These are phyloP conservation scores for Ceratotherium simum DNA, from an alignment of 2,113 vertebrate genomes.

Conservation along the genomic window DNA sequence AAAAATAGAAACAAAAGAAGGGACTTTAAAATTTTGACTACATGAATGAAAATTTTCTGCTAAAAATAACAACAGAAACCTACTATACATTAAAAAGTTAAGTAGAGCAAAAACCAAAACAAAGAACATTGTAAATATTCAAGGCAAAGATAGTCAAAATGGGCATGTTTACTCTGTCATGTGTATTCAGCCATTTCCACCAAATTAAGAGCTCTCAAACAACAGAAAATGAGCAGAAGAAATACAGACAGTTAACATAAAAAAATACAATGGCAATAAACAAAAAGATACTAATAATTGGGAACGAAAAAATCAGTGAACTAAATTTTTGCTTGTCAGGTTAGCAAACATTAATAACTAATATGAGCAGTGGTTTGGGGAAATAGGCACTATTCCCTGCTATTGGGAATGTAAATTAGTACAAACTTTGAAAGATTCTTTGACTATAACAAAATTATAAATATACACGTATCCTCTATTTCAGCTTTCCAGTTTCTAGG, in stretches of 20 bases:
- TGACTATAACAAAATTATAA: not conserved
- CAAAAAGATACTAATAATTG: not conserved
- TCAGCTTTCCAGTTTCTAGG: not conserved
- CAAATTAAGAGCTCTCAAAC: not conserved
- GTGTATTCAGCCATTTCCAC: not conserved
- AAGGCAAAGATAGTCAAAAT: not conserved
- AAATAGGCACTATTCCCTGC: not conserved
- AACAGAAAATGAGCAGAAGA: not conserved
- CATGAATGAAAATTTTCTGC: not conserved
- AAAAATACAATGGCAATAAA: not conserved
- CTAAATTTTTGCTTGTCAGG: not conserved
- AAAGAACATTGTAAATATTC: not conserved
- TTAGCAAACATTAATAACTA: not conserved
- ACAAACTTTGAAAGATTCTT: not conserved
- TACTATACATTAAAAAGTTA: not conserved
- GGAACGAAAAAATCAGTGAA: not conserved
- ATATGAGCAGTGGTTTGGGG: not conserved
- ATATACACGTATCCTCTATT: not conserved
- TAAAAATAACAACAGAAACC: not conserved
- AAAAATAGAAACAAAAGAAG: not conserved
- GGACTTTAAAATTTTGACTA: not conserved
- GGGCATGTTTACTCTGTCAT: accelerated
- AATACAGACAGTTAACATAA: not conserved
- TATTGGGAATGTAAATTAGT: not conserved
- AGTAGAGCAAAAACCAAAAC: not conserved